Base-by-base conservation (phyloP, 2,797 vertebrate species). In the Pseudochirops corinnae region DNA sequence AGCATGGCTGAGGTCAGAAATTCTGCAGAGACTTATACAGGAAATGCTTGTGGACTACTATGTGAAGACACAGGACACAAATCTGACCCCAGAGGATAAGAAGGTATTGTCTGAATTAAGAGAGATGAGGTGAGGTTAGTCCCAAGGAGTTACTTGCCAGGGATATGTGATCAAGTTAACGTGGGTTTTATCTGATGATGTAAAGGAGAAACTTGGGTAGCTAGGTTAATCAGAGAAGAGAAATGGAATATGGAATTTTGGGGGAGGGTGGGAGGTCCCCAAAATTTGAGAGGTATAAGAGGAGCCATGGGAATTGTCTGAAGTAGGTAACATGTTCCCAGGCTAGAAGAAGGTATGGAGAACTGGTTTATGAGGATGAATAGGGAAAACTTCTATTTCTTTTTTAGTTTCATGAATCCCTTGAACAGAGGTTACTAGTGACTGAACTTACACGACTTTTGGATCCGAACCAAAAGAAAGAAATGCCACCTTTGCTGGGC, bases 31-130 rank as follows among this genome's bases (percentile, higher is more conserved):
- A 74, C 95, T 98, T 13, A 98, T 99, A 96, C 98, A 98, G 91
- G 99, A 99, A 97, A 99, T 99, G 97, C 98, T 99, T 92, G 98
- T 99, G 96, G 99, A 99, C 9, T 98, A 99, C 97, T 98, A 97
- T 56, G 98, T 99, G 95, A 99, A 98, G 97, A 99, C 98, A 92
- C 98, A 99, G 90, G 98, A 98, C 55, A 94, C 95, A 55, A 56
- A 90, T 92, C 91, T 97, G 62, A 95, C 94, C 58, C 93, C 96
- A 3, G 98, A 98, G 14, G 98, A 98, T 92, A 98, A 94, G 93
- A 98, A 98, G 97, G 98, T 98, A 94, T 56, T 24, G 11, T 18
- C 14, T 13, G 33, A 96, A 95, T 67, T 92, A 58, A 56, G 50
- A 93, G 93, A 67, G 53, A 67, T 33, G 56, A 92, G 2, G 29